phyloP scores from a whole-genome alignment of 2,113 vertebrate species.

The Sardina pilchardus region DNA sequence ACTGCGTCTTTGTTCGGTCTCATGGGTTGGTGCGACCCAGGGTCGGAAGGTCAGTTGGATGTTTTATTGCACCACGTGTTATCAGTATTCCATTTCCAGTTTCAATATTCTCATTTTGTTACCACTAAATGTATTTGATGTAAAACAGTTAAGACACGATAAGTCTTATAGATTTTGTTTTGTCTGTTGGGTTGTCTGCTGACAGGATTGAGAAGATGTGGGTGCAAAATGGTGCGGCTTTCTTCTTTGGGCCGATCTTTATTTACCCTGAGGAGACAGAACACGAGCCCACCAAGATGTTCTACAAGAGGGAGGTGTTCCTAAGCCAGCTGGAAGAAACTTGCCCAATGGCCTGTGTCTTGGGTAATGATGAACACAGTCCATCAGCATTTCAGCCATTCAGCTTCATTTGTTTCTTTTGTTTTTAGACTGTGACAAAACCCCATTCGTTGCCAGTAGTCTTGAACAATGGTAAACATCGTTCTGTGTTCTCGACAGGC shows the following conservation, averaged over 20 bases:
- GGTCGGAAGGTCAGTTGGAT: conserved; percentile 80
- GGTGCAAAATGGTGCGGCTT: conserved; percentile 85
- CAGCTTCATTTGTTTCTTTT: background rate
- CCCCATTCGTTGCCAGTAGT: background rate
- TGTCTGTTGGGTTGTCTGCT: conserved; percentile 24
- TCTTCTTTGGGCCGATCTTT: conserved; percentile 97
- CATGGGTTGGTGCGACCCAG: conserved; percentile 87
- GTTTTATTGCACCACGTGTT: background rate
- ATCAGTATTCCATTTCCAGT: background rate
- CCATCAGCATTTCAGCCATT: background rate
- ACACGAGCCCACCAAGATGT: conserved; percentile 99
- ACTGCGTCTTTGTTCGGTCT: conserved; percentile 94
- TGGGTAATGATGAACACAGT: conserved; percentile 70
- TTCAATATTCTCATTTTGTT: background rate
- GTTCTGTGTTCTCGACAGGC: conserved; percentile 69
- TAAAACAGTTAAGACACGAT: background rate
- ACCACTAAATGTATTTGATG: background rate
- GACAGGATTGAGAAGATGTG: conserved; percentile 89
- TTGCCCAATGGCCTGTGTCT: conserved; percentile 88
- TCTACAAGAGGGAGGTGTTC: conserved; percentile 98
- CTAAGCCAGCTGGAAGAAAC: conserved; percentile 93
- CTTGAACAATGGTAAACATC: background rate
- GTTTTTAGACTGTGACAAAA: background rate
- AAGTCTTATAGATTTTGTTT: background rate
- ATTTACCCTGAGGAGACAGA: conserved; percentile 96